Evolutionary conservation across 2,797 vertebrate genomes (phyloP).

Genomic region (Sebastes vulpes): DNA sequence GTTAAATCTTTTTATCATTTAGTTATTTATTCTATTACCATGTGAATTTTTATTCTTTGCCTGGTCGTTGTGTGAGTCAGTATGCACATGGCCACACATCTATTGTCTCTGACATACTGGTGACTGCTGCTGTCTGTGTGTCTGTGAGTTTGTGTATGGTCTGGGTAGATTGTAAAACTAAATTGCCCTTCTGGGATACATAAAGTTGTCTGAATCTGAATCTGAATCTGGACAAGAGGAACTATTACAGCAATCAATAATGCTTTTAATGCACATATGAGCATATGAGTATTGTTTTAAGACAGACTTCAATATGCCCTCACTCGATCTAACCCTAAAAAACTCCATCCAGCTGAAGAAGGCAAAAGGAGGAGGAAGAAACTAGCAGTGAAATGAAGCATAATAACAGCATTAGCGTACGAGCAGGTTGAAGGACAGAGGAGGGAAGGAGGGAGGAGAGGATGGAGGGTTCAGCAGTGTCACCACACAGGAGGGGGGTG

Average conservation of each 20-base stretch:
- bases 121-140: no score
- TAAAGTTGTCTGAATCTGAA: no score
- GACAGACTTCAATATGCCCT: not conserved
- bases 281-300: not conserved
- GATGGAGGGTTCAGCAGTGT: constrained; percentile 67
- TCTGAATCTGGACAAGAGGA: not conserved
- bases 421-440: constrained; percentile 40
- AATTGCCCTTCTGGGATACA: no score
- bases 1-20: no score
- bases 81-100: no score
- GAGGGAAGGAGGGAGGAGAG: constrained; percentile 26
- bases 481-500: constrained; percentile 31
- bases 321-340: not conserved
- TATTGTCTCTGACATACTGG: no score
- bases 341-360: not conserved
- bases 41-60: no score
- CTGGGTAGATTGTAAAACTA: no score
- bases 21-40: no score
- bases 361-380: constrained; percentile 39
- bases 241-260: not conserved
- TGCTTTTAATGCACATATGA: not conserved
- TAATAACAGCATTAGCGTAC: constrained; percentile 69
- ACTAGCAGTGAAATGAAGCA: constrained; percentile 69
- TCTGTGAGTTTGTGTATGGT: no score
- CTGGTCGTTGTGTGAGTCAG: no score